phyloP scores from a whole-genome alignment of 2,888 invertebrate species.

The Scaptomyza parva region DNA sequence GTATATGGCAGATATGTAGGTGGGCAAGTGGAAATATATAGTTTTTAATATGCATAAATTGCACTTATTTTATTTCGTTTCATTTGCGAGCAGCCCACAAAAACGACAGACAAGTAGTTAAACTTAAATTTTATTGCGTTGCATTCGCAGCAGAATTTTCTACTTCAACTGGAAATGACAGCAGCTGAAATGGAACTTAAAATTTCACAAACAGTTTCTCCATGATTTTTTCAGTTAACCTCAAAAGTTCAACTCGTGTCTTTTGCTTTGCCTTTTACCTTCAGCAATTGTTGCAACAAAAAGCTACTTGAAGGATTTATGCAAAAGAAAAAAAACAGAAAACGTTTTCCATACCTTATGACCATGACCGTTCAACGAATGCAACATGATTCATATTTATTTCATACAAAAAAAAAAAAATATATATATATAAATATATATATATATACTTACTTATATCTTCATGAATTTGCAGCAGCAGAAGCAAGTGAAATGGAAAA shows the following conservation, averaged over 20 bases:
- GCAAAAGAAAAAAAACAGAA: neutral
- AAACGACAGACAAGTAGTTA: slow-evolving; percentile 16
- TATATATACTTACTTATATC: slow-evolving; percentile 16
- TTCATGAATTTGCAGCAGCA: slow-evolving; percentile 50
- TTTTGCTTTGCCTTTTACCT: neutral
- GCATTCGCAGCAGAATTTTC: slow-evolving; percentile 6
- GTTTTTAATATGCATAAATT: slow-evolving; percentile 75
- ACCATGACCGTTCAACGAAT: slow-evolving; percentile 21
- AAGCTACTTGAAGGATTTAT: slow-evolving; percentile 11
- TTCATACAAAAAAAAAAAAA: neutral
- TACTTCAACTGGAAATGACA: neutral
- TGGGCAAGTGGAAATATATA: slow-evolving; percentile 44
- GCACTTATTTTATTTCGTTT: slow-evolving; percentile 58
- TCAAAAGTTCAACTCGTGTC: slow-evolving; percentile 1
- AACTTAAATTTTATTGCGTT: neutral
- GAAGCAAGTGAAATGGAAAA: slow-evolving; percentile 57
- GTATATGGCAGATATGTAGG: slow-evolving; percentile 13
- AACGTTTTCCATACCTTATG: slow-evolving; percentile 7
- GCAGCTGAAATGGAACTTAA: neutral
- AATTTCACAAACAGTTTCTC: neutral
- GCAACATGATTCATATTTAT: slow-evolving; percentile 41
- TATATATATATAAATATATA: slow-evolving; percentile 3
- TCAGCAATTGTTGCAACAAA: neutral
- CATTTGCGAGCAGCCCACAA: slow-evolving; percentile 31
- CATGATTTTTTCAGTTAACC: neutral